Evolutionary conservation across 2,888 invertebrate genomes (phyloP).

Genomic region (Anarsia innoxiella): DNA sequence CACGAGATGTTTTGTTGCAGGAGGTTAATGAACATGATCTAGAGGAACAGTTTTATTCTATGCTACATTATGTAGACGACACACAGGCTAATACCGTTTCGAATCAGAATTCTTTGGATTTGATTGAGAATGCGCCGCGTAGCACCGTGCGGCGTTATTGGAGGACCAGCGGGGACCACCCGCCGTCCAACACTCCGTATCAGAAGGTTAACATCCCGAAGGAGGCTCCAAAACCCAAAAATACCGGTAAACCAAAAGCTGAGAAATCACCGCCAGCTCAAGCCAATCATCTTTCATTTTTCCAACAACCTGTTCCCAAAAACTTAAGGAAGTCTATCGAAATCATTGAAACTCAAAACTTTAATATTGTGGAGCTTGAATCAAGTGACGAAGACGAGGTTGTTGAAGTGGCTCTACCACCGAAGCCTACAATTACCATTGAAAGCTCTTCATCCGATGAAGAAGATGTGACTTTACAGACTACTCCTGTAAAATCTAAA

Average conservation of each 20-base stretch:
- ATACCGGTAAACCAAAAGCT: constrained; percentile 37
- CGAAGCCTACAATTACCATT: constrained; percentile 64
- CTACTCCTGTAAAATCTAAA: constrained; percentile 21
- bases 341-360: constrained; percentile 46
- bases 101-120: constrained; percentile 11
- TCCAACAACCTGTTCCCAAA: constrained; percentile 44
- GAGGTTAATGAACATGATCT: constrained; percentile 68
- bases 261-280: constrained; percentile 21
- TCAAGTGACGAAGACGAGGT: constrained; percentile 70
- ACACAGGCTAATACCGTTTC: constrained; percentile 42
- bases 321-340: constrained; percentile 47
- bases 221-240: constrained; percentile 21
- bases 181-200: constrained; percentile 4
- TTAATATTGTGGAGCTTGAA: constrained; percentile 40
- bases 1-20: constrained; percentile 43
- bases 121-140: constrained; percentile 36
- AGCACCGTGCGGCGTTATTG: constrained; percentile 59
- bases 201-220: constrained; percentile 40
- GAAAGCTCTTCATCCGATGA: constrained; percentile 70
- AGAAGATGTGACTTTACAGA: constrained; percentile 42
- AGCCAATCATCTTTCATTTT: constrained; percentile 44
- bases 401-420: constrained; percentile 60
- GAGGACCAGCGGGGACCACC: constrained; percentile 40
- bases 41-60: constrained; percentile 66
- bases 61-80: constrained; percentile 63